Evolutionary conservation across 2,888 invertebrate genomes (phyloP).

Genomic region (Megastigmus dorsalis): DNA sequence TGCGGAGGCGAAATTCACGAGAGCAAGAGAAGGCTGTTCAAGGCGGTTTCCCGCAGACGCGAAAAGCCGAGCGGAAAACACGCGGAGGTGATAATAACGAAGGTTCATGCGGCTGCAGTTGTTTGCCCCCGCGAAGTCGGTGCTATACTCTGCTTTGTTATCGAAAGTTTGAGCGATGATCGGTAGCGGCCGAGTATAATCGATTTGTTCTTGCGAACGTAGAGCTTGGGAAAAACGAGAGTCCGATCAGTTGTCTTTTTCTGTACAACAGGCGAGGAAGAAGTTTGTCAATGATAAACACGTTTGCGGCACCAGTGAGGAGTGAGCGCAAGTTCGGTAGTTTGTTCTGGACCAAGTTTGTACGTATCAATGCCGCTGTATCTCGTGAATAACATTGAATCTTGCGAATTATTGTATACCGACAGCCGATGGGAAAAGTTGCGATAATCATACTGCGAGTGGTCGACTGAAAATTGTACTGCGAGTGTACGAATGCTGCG

Average conservation of each 20-base stretch:
- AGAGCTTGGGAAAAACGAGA: too few relatives aligned
- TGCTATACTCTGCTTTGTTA: neutral
- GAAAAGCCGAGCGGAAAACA: conserved; percentile 33
- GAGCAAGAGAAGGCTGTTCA: conserved; percentile 6
- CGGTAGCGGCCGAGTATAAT: neutral
- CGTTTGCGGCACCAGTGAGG: neutral
- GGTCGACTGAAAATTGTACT: too few relatives aligned
- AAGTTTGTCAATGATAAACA: conserved; percentile 29
- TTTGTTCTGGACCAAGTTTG: too few relatives aligned
- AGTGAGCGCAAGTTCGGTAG: neutral
- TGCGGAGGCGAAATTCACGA: neutral
- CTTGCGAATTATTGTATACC: too few relatives aligned
- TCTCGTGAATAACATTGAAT: too few relatives aligned
- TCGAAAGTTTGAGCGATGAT: conserved; percentile 15
- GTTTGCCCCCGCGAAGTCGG: conserved; percentile 31
- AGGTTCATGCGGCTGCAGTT: conserved; percentile 12
- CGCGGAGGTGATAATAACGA: conserved; percentile 22
- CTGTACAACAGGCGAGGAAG: neutral
- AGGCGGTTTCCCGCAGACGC: neutral
- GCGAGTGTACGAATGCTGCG: too few relatives aligned
- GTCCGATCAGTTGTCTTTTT: conserved; percentile 7
- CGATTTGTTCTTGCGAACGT: conserved; percentile 1
- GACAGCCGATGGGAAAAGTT: too few relatives aligned
- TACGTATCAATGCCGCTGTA: too few relatives aligned
- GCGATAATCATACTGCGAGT: too few relatives aligned